Percentiles rank a stretch among this genome's conserved stretches.
Conservation (phyloP, 2,888 invertebrate genomes). For the Orchesella flavescens region DNA sequence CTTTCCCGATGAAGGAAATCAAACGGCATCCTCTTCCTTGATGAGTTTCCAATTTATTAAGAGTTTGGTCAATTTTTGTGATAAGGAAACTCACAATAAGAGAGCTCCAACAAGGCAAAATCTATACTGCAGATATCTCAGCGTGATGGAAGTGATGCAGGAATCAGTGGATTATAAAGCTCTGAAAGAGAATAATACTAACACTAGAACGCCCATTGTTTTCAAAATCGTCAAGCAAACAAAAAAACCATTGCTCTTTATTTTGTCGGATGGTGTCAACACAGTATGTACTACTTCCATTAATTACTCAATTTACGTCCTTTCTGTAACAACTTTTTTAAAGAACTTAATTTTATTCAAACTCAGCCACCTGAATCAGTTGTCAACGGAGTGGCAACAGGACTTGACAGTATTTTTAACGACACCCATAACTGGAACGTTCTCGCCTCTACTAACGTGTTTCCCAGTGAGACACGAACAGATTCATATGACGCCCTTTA, state of each 20-base stretch:
- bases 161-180: constrained; percentile 55
- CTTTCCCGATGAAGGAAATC: constrained; percentile 34
- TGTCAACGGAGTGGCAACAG: not conserved
- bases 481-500: constrained; percentile 31
- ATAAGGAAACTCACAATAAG: constrained; percentile 78
- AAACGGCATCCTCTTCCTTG: constrained; percentile 60
- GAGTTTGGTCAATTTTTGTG: constrained; percentile 76
- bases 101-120: constrained; percentile 81
- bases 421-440: constrained; percentile 30
- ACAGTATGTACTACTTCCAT: not conserved
- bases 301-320: not conserved
- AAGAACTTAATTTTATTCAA: not conserved
- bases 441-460: not conserved
- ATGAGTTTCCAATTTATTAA: constrained; percentile 66
- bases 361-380: constrained; percentile 27
- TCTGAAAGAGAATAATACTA: constrained; percentile 18
- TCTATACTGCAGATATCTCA: constrained; percentile 40
- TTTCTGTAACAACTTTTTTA: not conserved
- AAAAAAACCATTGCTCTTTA: constrained; percentile 37
- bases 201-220: not conserved
- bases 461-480: not conserved
- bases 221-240: constrained; percentile 28
- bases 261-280: constrained; percentile 45
- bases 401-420: constrained; percentile 9
- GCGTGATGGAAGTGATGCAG: constrained; percentile 66